Conservation (phyloP, 2,888 invertebrate species). For the Lithophane semibrunnea region DNA sequence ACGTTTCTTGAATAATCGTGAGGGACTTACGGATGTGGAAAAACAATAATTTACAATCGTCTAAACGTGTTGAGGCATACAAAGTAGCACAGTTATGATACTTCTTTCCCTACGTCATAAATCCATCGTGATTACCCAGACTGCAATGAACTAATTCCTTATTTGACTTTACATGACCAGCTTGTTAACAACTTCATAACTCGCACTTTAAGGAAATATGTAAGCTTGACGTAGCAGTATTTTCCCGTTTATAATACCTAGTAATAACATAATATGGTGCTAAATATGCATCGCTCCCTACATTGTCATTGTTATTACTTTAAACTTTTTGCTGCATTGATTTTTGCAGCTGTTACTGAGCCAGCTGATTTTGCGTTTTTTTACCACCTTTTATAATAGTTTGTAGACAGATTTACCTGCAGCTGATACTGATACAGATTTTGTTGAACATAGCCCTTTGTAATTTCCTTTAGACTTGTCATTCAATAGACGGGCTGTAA, state of each 20-base stretch:
- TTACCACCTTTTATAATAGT: conserved; percentile 8
- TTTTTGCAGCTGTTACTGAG: conserved; percentile 31
- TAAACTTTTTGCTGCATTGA: conserved; percentile 12
- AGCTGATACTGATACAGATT: conserved; percentile 20
- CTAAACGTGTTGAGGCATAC: conserved; percentile 31
- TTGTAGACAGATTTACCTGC: conserved; percentile 20
- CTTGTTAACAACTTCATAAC: conserved; percentile 35
- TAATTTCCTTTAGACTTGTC: not conserved
- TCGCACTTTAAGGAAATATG: conserved; percentile 45
- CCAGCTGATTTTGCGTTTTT: conserved; percentile 33
- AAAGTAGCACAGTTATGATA: conserved; percentile 40
- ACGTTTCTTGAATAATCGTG: conserved; percentile 60
- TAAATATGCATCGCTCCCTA: conserved; percentile 14
- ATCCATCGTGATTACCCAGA: conserved; percentile 41
- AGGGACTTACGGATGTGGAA: conserved; percentile 47
- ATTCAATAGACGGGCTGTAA: conserved; percentile 10
- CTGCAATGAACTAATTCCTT: conserved; percentile 43
- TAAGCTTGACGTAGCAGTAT: conserved; percentile 44
- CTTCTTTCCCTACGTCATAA: conserved; percentile 40
- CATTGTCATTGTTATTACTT: conserved; percentile 27
- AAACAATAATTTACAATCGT: conserved; percentile 43
- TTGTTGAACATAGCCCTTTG: conserved; percentile 23
- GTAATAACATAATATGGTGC: conserved; percentile 20
- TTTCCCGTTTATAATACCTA: conserved; percentile 45
- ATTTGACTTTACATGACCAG: conserved; percentile 46